phyloP scores from a whole-genome alignment of 2,797 vertebrate genomes.

The Enteromius treurensis region DNA sequence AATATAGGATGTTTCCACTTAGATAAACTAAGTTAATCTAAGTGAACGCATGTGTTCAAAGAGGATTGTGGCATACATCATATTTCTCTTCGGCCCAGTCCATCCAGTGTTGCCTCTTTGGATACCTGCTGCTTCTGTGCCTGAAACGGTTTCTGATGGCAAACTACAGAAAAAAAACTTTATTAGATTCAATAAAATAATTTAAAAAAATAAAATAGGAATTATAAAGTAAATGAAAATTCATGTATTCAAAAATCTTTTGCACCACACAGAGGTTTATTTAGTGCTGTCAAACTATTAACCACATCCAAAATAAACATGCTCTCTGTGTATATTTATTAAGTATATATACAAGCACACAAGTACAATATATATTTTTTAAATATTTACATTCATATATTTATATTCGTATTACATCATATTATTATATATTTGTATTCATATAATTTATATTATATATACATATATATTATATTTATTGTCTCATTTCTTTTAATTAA shows the following conservation, averaged over 20 bases:
- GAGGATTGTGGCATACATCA: conserved; percentile 73
- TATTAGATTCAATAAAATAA: neutral
- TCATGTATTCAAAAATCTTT: neutral
- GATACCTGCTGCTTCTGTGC: conserved; percentile 81
- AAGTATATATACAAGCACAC: too few species aligned
- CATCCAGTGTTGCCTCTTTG: conserved; percentile 91
- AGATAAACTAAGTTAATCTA: neutral
- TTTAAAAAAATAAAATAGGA: neutral
- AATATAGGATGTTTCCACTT: neutral
- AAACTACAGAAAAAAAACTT: conserved; percentile 76
- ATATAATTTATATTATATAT: too few species aligned
- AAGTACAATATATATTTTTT: too few species aligned
- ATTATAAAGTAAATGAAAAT: neutral
- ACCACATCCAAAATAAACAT: too few species aligned
- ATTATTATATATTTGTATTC: too few species aligned
- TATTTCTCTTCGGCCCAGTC: conserved; percentile 96
- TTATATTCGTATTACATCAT: too few species aligned
- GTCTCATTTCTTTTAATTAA: too few species aligned
- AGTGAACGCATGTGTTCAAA: neutral
- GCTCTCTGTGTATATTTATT: too few species aligned
- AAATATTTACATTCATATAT: too few species aligned
- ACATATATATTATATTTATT: too few species aligned
- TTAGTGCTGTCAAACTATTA: too few species aligned
- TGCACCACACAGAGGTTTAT: neutral
- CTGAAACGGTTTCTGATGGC: conserved; percentile 87